Evolutionary conservation across 2,888 invertebrate genomes (phyloP).

Genomic region (Parnassius smintheus): DNA sequence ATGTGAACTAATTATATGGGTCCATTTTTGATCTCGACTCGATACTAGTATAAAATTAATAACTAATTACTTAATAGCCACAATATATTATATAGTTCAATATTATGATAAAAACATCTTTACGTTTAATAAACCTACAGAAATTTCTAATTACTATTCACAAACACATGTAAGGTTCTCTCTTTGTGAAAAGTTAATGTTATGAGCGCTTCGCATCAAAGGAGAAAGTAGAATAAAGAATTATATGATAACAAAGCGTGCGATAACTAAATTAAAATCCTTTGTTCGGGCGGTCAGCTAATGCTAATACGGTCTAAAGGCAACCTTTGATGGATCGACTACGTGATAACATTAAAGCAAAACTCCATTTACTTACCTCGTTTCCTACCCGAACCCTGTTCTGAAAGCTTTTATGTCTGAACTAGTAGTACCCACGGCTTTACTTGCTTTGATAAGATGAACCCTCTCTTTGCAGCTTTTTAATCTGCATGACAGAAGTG

Average conservation of each 20-base stretch:
- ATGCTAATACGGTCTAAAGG: slow-evolving; percentile 45
- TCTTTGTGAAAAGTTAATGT: slow-evolving; percentile 63
- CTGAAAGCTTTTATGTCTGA: slow-evolving; percentile 22
- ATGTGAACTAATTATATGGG: too few relatives aligned
- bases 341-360: slow-evolving; percentile 44
- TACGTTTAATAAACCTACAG: slow-evolving; percentile 14
- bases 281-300: slow-evolving; percentile 57
- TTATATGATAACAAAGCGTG: slow-evolving; percentile 60
- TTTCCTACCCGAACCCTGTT: slow-evolving; percentile 13
- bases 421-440: slow-evolving; percentile 13
- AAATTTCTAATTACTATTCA: slow-evolving; percentile 42
- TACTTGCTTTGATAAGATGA: slow-evolving; percentile 8
- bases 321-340: slow-evolving; percentile 65
- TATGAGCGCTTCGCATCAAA: slow-evolving; percentile 51
- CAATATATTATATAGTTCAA: too few relatives aligned
- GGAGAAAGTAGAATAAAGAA: slow-evolving; percentile 61
- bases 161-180: slow-evolving; percentile 50
- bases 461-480: slow-evolving; percentile 7
- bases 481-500: slow-evolving; percentile 4
- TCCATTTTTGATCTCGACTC: too few relatives aligned
- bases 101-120: not conserved
- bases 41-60: too few relatives aligned
- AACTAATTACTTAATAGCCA: too few relatives aligned
- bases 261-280: slow-evolving; percentile 71
- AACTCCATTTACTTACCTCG: slow-evolving; percentile 29